Base-by-base conservation (phyloP, 1,140 invertebrate species). In the Hetaerina americana region DNA sequence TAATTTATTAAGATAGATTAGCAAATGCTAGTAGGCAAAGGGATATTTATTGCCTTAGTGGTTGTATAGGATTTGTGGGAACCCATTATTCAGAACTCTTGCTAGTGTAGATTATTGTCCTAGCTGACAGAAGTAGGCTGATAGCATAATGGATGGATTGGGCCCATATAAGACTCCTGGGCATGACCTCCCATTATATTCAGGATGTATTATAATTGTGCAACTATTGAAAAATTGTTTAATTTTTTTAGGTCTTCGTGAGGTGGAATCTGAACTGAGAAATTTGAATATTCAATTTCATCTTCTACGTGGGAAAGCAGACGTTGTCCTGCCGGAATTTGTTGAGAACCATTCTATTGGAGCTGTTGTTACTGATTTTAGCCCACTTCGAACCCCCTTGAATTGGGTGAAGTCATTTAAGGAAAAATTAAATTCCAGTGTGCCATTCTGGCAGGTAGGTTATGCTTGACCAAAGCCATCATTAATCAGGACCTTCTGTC, bases 281-380 rank as follows among this genome's bases (percentile, higher is more conserved):
- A 78, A 85, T 12, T 77, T 95, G 24, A 87, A 91, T 76, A 93
- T 96, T 76, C 83, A 86, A 57, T 96, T 96, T 78, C 88, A 93
- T 79, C 80, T 96, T 26, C 79, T 95, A 18, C 82, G 89, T 72
- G 92, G 92, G 0, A 84, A 88, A 75, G 90, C 92, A 10, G 87
- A 85, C 40, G 83, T 86, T n/a, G 85, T 86, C 5, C 77, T 95
- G 71, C 86, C 90, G 3, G 78, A 88, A 66, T 92, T 93, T 83
- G 84, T 95, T 0, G 79, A 84, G 72, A 83, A 88, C 15, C 80
- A 92, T 68, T 86, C 90, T 57, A 89, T 95, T 49, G 92, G 92
- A 12, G 90, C 87, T 22, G 84, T 96, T 0, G 87, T 96, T 0
- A 88, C 90, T 76, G 94, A 96, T 80, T 95, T 96, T 78, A 87